These are phyloP conservation scores for Colletes gigas DNA, from an alignment of 1,140 invertebrate genomes.

Conservation along the genomic window DNA sequence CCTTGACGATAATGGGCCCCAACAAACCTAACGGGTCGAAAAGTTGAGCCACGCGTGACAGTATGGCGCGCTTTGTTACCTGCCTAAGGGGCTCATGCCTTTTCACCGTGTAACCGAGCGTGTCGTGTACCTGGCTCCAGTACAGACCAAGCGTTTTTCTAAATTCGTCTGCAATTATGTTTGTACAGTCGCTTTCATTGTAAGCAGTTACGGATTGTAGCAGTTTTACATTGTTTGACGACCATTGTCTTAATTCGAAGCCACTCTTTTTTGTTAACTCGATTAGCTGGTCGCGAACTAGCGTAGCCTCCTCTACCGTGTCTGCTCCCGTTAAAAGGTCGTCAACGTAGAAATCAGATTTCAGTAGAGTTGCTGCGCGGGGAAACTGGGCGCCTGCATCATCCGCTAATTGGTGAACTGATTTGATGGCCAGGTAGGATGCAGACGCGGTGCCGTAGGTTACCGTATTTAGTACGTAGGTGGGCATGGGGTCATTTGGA, in stretches of 20 bases:
- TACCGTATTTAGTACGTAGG: slow-evolving; percentile 49
- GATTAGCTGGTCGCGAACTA: not conserved
- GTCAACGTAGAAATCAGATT: slow-evolving; percentile 61
- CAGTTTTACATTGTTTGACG: not conserved
- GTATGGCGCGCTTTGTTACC: not conserved
- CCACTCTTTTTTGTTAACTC: not conserved
- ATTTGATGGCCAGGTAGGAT: no score
- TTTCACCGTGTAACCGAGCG: not conserved
- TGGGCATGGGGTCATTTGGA: slow-evolving; percentile 28
- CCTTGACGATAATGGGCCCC: no score
- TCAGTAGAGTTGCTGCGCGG: not conserved
- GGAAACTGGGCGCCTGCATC: no score
- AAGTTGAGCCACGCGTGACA: no score
- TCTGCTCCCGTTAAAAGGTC: no score
- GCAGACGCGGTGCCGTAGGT: no score
- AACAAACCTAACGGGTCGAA: no score
- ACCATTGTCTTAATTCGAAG: not conserved
- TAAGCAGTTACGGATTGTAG: not conserved
- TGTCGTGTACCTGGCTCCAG: not conserved
- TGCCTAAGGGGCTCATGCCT: not conserved
- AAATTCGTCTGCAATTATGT: not conserved
- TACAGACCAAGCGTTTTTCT: not conserved
- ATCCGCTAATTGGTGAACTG: no score
- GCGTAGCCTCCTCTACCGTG: not conserved
- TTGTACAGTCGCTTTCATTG: not conserved